These are phyloP conservation scores for Dinocampus coccinellae DNA, from an alignment of 2,888 invertebrate genomes.

Conservation along the genomic window DNA sequence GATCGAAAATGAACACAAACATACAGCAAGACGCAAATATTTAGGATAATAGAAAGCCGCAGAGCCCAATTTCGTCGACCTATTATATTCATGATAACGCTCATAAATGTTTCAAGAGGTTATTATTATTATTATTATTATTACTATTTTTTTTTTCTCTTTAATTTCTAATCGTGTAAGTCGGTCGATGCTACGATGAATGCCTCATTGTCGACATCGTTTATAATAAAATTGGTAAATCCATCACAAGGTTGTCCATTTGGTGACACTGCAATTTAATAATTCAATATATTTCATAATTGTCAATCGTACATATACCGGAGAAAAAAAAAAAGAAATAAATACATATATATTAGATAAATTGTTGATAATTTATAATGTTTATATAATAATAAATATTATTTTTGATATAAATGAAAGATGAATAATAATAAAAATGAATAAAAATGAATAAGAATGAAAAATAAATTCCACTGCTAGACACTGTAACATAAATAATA, in stretches of 20 bases:
- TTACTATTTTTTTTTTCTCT: background rate
- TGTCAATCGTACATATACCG: background rate
- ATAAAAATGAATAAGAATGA: background rate
- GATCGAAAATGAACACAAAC: slow-evolving; percentile 76
- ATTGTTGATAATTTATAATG: background rate
- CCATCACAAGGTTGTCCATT: background rate
- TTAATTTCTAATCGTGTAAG: no score
- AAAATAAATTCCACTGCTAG: slow-evolving; percentile 6
- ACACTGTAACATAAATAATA: background rate
- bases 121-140: no score
- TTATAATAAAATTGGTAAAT: background rate
- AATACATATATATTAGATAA: background rate
- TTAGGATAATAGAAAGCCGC: slow-evolving; percentile 81
- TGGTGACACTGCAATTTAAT: slow-evolving; percentile 1
- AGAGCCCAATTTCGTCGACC: slow-evolving; percentile 79
- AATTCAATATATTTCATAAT: background rate
- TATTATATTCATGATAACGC: slow-evolving; percentile 66
- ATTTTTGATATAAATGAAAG: background rate
- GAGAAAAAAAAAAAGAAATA: background rate
- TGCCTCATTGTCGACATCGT: background rate
- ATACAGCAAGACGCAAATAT: slow-evolving; percentile 80
- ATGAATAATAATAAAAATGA: background rate
- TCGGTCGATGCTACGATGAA: slow-evolving; percentile 11
- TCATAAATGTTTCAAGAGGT: no score
- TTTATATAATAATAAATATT: background rate